Evolutionary conservation across 1,140 invertebrate genomes (phyloP).

Genomic region (Aradophagus sp.): DNA sequence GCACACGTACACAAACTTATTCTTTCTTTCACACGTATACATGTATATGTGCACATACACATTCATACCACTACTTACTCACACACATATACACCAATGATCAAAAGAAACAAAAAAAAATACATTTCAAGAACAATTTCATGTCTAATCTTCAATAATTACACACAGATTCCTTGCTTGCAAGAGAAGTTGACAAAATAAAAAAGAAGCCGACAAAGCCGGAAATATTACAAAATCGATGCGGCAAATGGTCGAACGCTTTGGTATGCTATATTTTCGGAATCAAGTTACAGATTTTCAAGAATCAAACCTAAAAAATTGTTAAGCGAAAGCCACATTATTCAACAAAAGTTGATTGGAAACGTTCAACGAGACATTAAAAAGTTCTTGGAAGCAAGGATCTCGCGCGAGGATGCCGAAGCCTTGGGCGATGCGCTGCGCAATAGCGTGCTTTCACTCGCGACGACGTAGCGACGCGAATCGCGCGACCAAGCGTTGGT

Average conservation of each 20-base stretch:
- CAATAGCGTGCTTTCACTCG: conserved; percentile 35
- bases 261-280: not conserved
- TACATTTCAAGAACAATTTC: no score
- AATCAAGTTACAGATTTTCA: not conserved
- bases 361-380: not conserved
- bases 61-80: no score
- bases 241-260: not conserved
- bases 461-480: no score
- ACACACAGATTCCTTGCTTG: no score
- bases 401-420: not conserved
- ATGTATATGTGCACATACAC: no score
- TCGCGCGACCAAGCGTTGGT: not conserved
- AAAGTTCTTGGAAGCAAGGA: not conserved
- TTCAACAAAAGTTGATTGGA: not conserved
- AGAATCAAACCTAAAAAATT: not conserved
- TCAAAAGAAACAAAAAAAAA: no score
- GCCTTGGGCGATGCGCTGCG: conserved; percentile 20
- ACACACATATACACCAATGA: no score
- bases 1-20: conserved; percentile 2
- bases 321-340: not conserved
- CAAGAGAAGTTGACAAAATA: no score
- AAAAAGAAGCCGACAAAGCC: no score
- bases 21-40: no score
- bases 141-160: no score
- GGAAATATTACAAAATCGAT: conserved; percentile 4